phyloP scores from a whole-genome alignment of 2,888 invertebrate species.

The Nasonia oneida region DNA sequence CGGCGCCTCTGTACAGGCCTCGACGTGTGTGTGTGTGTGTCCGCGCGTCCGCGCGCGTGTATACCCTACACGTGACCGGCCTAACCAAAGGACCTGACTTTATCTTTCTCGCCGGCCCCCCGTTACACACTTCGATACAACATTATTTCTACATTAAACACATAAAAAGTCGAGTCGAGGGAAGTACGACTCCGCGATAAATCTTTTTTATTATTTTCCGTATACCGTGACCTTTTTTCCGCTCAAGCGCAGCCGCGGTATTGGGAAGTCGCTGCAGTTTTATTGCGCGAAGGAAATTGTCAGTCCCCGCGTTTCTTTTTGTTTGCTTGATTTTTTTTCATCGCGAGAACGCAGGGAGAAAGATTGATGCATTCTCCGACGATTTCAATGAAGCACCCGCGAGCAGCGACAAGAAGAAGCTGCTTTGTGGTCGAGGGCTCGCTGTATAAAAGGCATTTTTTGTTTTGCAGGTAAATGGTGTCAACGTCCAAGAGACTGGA shows the following conservation, averaged over 20 bases:
- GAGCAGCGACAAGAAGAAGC: background rate
- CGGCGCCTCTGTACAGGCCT: conserved; percentile 10
- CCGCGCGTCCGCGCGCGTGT: background rate
- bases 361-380: conserved; percentile 32
- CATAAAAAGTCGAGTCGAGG: conserved; percentile 34
- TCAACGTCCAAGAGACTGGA: conserved; percentile 91
- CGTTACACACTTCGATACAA: conserved; percentile 58
- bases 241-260: background rate
- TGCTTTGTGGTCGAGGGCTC: background rate
- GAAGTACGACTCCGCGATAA: conserved; percentile 29
- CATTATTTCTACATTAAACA: conserved; percentile 60
- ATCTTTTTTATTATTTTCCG: conserved; percentile 57
- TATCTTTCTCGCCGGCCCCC: conserved; percentile 10
- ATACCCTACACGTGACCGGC: conserved; percentile 53
- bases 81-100: conserved; percentile 50
- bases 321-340: background rate
- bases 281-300: background rate
- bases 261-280: background rate
- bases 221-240: background rate
- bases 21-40: background rate
- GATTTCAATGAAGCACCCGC: background rate
- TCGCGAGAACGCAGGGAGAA: background rate
- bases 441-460: conserved; percentile 40
- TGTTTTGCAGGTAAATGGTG: conserved; percentile 91
- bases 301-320: background rate